These are phyloP conservation scores for Tachysurus vachellii DNA, from an alignment of 2,113 vertebrate genomes.

Conservation along the genomic window DNA sequence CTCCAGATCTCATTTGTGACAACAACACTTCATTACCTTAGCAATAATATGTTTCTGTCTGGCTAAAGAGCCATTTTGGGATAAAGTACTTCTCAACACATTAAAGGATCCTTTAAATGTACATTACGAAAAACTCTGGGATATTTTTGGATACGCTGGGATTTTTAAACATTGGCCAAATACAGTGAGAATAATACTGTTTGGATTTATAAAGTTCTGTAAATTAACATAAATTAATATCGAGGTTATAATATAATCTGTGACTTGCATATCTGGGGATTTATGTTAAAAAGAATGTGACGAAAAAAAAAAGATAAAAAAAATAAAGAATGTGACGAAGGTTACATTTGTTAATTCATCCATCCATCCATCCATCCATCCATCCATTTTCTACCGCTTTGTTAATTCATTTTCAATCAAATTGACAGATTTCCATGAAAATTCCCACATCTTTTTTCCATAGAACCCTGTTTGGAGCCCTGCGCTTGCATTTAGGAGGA, in stretches of 20 bases:
- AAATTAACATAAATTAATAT: neutral
- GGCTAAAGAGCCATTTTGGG: neutral
- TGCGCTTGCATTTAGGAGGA: slow-evolving; percentile 85
- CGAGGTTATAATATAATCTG: neutral
- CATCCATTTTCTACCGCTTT: too few species aligned
- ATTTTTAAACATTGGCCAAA: neutral
- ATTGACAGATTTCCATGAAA: neutral
- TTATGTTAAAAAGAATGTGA: too few species aligned
- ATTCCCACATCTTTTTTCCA: neutral
- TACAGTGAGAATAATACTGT: neutral
- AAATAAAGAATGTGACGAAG: neutral
- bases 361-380: too few species aligned
- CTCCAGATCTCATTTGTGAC: neutral
- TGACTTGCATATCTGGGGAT: neutral
- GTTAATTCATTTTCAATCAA: neutral
- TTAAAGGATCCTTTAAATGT: neutral
- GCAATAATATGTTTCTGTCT: neutral
- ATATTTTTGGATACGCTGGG: neutral
- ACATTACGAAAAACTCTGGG: neutral
- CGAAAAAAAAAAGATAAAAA: too few species aligned
- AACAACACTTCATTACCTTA: neutral
- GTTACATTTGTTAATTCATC: too few species aligned
- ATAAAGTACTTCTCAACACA: neutral
- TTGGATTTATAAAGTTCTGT: neutral
- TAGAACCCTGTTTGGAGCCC: slow-evolving; percentile 88